phyloP scores from a whole-genome alignment of 2,113 vertebrate species.

The Brachyhypopomus occidentalis region DNA sequence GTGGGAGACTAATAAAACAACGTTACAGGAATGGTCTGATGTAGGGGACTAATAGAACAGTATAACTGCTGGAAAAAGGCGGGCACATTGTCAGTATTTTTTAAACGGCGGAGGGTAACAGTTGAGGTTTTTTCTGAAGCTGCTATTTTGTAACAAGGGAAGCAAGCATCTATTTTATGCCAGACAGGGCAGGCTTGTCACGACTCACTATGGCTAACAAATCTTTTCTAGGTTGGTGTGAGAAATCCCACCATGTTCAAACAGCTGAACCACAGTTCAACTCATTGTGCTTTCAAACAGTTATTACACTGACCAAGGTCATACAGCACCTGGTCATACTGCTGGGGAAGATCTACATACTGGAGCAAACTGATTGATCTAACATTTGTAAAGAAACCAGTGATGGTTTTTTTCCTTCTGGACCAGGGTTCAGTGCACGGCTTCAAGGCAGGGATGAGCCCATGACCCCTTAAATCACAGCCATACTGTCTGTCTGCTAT shows the following conservation, averaged over 20 bases:
- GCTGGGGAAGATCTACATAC: background rate
- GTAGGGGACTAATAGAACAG: too few relatives aligned
- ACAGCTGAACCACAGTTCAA: conserved; percentile 16
- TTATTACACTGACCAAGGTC: conserved; percentile 9
- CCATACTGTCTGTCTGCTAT: conserved; percentile 14
- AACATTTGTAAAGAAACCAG: too few relatives aligned
- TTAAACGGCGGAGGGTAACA: background rate
- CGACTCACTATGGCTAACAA: conserved; percentile 24
- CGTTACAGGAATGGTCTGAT: background rate
- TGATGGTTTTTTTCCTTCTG: too few relatives aligned
- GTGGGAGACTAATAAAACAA: background rate
- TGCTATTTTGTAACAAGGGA: background rate
- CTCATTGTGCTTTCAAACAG: conserved; percentile 34
- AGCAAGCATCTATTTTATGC: conserved; percentile 21
- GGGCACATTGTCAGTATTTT: conserved; percentile 15
- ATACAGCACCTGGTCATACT: background rate
- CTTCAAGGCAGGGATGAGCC: conserved; percentile 16
- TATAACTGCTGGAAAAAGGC: conserved; percentile 12
- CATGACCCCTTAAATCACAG: conserved; percentile 32
- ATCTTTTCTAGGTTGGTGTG: conserved; percentile 18
- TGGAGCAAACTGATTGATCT: too few relatives aligned
- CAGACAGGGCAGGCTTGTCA: conserved; percentile 17
- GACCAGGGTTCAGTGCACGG: conserved; percentile 21
- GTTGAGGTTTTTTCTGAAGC: conserved; percentile 18
- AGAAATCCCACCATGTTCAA: background rate